A percentile compares a stretch with the other conserved stretches of the same genome.
Evolutionary conservation across 1,140 invertebrate genomes (phyloP).

Genomic region (Papilio helenus): DNA sequence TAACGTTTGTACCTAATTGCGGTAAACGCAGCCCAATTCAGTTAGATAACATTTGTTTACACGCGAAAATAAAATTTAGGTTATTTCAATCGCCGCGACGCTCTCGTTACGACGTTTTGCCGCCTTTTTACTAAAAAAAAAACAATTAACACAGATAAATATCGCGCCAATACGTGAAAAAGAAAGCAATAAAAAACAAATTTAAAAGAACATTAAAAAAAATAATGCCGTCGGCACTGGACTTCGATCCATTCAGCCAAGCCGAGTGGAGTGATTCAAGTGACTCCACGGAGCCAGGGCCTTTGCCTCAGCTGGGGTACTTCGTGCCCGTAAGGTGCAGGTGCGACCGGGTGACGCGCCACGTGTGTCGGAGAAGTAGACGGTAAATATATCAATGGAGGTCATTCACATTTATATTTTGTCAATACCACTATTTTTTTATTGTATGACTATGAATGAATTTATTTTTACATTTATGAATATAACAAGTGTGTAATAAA

Average conservation of each 20-base stretch:
- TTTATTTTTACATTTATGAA: too few species aligned
- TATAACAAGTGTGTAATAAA: too few species aligned
- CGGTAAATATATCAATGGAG: constrained; percentile 57
- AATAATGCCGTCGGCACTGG: constrained; percentile 69
- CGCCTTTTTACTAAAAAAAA: not conserved
- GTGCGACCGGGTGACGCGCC: constrained; percentile 65
- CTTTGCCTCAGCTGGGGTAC: constrained; percentile 77
- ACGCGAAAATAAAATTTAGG: constrained; percentile 52
- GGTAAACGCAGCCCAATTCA: constrained; percentile 60
- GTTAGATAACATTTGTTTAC: constrained; percentile 58
- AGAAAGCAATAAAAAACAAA: constrained; percentile 26
- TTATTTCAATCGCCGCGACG: constrained; percentile 50
- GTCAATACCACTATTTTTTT: not conserved
- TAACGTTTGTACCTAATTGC: constrained; percentile 57
- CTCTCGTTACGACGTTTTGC: constrained; percentile 41
- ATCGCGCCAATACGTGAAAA: not conserved
- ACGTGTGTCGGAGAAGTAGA: constrained; percentile 77
- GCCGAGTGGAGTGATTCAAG: constrained; percentile 78
- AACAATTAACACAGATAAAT: not conserved
- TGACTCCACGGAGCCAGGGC: constrained; percentile 66
- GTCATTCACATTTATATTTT: constrained; percentile 21
- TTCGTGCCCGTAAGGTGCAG: constrained; percentile 77
- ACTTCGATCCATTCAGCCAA: constrained; percentile 70
- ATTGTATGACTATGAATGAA: not conserved
- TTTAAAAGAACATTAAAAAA: constrained; percentile 29